These are phyloP conservation scores for Cyprinella venusta DNA, from an alignment of 2,797 vertebrate genomes.

Conservation along the genomic window DNA sequence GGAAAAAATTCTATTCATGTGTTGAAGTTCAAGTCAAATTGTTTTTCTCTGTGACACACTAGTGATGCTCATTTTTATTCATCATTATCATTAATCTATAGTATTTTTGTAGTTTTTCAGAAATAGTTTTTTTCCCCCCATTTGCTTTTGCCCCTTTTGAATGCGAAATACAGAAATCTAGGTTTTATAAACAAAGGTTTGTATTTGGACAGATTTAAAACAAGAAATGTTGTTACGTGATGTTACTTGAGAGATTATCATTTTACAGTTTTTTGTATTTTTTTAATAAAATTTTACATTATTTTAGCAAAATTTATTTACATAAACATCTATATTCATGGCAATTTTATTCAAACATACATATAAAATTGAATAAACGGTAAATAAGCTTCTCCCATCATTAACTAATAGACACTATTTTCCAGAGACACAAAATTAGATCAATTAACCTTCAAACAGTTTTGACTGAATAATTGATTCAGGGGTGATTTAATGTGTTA, in stretches of 20 bases:
- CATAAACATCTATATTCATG: too few relatives aligned
- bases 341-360: too few relatives aligned
- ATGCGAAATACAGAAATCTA: not conserved
- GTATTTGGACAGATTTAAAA: not conserved
- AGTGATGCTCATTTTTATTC: conserved; percentile 15
- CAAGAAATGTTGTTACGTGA: not conserved
- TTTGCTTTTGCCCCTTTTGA: conserved; percentile 1
- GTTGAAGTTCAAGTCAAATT: conserved; percentile 39
- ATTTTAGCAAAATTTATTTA: too few relatives aligned
- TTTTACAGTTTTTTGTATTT: not conserved
- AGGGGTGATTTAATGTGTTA: too few relatives aligned
- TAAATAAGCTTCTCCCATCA: too few relatives aligned
- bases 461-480: too few relatives aligned
- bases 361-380: too few relatives aligned
- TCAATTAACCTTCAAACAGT: not conserved
- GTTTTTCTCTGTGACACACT: not conserved
- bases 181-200: not conserved
- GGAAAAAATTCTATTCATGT: conserved; percentile 44
- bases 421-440: not conserved
- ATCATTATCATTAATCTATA: conserved; percentile 8
- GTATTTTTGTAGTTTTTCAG: conserved; percentile 1
- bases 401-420: not conserved
- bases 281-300: too few relatives aligned
- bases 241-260: not conserved
- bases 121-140: not conserved